Conservation (phyloP, 2,113 vertebrate genomes). For the Lasiurus borealis region DNA sequence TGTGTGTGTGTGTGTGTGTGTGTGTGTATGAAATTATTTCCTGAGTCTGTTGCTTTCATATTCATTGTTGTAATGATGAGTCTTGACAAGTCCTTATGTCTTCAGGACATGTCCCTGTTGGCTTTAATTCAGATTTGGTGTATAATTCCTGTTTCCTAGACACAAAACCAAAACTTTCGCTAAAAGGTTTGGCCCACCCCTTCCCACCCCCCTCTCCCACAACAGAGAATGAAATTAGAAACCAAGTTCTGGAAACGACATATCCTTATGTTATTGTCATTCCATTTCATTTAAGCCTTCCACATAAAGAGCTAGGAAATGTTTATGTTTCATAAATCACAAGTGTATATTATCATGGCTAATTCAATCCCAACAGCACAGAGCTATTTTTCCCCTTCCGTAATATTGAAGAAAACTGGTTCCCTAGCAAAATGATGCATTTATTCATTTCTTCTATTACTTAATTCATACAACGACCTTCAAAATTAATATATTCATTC, state of each 20-base stretch:
- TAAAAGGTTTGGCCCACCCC: not conserved
- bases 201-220: too few relatives aligned
- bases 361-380: not conserved
- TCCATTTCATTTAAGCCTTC: not conserved
- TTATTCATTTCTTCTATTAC: not conserved
- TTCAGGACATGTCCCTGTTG: not conserved
- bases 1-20: too few relatives aligned
- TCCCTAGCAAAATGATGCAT: not conserved
- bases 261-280: not conserved
- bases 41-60: not conserved
- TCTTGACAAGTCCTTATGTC: not conserved
- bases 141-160: not conserved
- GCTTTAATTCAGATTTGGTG: not conserved
- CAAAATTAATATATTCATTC: not conserved
- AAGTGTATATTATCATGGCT: not conserved
- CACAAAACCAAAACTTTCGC: not conserved
- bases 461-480: slow-evolving; percentile 1
- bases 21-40: not conserved
- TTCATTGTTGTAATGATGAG: not conserved
- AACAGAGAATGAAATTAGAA: not conserved
- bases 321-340: not conserved
- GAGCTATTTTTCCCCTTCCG: not conserved
- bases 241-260: not conserved
- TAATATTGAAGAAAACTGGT: not conserved
- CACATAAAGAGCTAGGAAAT: not conserved